These are phyloP conservation scores for Zele albiditarsus DNA, from an alignment of 2,888 invertebrate species.

Conservation along the genomic window DNA sequence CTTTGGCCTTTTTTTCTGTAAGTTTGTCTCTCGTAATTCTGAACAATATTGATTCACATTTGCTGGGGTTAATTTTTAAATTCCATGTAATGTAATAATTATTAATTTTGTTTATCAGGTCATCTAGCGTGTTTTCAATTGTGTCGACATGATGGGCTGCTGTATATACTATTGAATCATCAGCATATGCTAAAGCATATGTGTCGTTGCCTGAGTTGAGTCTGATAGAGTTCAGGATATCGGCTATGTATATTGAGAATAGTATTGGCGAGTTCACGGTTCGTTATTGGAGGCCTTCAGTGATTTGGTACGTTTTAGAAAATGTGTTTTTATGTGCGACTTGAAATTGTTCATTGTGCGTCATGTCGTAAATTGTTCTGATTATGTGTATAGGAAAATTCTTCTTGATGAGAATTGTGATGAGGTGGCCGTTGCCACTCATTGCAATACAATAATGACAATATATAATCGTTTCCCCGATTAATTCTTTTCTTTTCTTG, in stretches of 20 bases:
- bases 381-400: slow-evolving; percentile 19
- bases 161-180: slow-evolving; percentile 39
- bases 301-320: background rate
- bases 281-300: slow-evolving; percentile 37
- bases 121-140: background rate
- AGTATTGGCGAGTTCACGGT: slow-evolving; percentile 37
- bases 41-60: slow-evolving; percentile 47
- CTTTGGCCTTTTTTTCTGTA: background rate
- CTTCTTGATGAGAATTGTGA: slow-evolving; percentile 14
- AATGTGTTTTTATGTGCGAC: background rate
- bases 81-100: slow-evolving; percentile 38
- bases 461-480: too few species aligned
- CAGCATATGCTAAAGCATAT: slow-evolving; percentile 36
- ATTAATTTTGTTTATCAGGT: slow-evolving; percentile 33
- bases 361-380: slow-evolving; percentile 21
- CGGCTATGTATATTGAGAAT: slow-evolving; percentile 38
- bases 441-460: too few species aligned
- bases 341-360: slow-evolving; percentile 2
- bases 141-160: background rate
- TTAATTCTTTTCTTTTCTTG: too few species aligned
- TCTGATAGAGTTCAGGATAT: slow-evolving; percentile 34
- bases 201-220: slow-evolving; percentile 25
- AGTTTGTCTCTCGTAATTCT: slow-evolving; percentile 16
- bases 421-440: too few species aligned
- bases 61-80: slow-evolving; percentile 36